Evolutionary conservation across 2,113 vertebrate genomes (phyloP).

Genomic region (Fulmarus glacialis): DNA sequence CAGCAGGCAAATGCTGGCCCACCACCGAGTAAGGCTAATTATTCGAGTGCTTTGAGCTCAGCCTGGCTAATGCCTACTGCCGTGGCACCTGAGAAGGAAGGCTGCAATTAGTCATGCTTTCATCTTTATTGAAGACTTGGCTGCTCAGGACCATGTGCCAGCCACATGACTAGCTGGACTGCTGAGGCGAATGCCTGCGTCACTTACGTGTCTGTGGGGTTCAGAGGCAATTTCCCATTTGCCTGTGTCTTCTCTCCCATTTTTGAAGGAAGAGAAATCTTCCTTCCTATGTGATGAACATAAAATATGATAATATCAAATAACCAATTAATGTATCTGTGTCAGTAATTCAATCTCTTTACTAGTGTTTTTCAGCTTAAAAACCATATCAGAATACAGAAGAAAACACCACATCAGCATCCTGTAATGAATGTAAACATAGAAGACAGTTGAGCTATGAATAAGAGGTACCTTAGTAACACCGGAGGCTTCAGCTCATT

Average conservation of each 20-base stretch:
- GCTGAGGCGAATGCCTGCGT: not conserved
- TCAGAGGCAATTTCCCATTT: not conserved
- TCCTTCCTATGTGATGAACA: not conserved
- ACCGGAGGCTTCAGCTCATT: not conserved
- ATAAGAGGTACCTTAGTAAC: not conserved
- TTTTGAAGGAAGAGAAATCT: not conserved
- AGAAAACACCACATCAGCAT: not conserved
- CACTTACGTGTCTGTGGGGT: not conserved
- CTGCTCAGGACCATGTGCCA: not conserved
- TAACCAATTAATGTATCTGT: not conserved
- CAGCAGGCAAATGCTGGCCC: not conserved
- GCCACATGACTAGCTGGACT: not conserved
- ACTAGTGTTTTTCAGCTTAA: not conserved
- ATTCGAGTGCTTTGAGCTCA: not conserved
- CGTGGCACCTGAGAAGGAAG: not conserved
- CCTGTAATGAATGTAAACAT: not conserved
- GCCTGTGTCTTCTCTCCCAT: not conserved
- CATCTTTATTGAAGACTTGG: not conserved
- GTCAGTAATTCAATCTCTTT: not conserved
- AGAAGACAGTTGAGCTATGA: not conserved
- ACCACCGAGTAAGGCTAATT: not conserved
- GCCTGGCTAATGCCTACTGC: not conserved
- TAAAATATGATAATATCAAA: not conserved
- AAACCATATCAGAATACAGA: not conserved
- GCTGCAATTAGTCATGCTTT: not conserved